Conservation (phyloP, 2,888 invertebrate species). For the Bombyx huttoni region DNA sequence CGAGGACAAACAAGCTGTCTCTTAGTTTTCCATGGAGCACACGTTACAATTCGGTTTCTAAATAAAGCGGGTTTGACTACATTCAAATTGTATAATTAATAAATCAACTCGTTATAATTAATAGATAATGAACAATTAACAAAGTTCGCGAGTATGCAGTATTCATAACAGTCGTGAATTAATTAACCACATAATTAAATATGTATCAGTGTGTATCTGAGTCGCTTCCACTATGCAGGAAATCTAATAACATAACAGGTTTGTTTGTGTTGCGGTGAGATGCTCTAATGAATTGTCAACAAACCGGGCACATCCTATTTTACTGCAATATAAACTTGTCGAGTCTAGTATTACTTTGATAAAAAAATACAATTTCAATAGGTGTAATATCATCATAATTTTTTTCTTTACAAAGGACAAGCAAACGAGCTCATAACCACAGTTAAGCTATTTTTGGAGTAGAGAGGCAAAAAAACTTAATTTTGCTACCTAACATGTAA, state of each 20-base stretch:
- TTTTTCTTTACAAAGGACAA: too few species aligned
- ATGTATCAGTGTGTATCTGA: constrained; percentile 21
- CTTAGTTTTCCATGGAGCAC: constrained; percentile 42
- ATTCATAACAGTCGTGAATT: constrained; percentile 22
- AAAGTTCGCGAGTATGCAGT: constrained; percentile 17
- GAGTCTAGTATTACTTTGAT: too few species aligned
- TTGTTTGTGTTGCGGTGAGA: constrained; percentile 56
- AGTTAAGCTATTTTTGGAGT: too few species aligned
- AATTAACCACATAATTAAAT: constrained; percentile 31
- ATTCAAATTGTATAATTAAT: constrained; percentile 9
- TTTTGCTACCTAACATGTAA: too few species aligned
- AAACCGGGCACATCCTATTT: constrained; percentile 31
- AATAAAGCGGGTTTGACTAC: constrained; percentile 14
- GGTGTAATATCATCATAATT: too few species aligned
- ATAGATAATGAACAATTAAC: constrained; percentile 13
- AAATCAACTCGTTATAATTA: background rate
- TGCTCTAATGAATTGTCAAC: constrained; percentile 68
- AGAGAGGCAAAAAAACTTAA: too few species aligned
- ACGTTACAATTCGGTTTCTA: background rate
- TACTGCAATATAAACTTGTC: background rate
- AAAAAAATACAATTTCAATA: too few species aligned
- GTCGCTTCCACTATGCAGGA: constrained; percentile 38
- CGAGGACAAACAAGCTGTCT: constrained; percentile 68
- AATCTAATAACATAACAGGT: constrained; percentile 54
- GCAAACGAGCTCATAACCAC: too few species aligned